phyloP scores from a whole-genome alignment of 1,140 invertebrate species.

The Drosophila kurseongensis region DNA sequence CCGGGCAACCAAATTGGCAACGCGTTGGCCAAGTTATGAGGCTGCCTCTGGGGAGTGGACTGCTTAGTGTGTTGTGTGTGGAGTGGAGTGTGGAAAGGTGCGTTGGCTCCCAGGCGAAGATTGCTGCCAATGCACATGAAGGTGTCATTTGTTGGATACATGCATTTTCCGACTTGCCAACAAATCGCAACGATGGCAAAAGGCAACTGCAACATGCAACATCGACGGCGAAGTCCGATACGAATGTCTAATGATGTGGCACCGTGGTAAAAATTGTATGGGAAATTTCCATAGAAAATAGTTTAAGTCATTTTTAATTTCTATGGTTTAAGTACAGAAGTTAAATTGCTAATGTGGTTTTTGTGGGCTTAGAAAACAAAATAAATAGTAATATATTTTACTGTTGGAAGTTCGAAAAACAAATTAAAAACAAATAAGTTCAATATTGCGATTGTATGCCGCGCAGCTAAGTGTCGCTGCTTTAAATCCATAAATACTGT shows the following conservation, averaged over 20 bases:
- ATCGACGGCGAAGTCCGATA: conserved; percentile 35
- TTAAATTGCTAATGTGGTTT: no score
- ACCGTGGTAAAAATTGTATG: conserved; percentile 10
- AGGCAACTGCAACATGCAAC: conserved; percentile 46
- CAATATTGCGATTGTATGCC: no score
- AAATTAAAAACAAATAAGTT: no score
- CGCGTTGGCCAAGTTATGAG: conserved; percentile 61
- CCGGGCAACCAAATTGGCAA: conserved; percentile 64
- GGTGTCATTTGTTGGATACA: conserved; percentile 80
- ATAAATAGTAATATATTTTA: no score
- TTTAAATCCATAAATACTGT: no score
- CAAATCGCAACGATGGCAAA: conserved; percentile 62
- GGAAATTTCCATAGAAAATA: neutral
- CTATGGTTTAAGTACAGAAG: neutral
- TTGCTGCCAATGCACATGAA: conserved; percentile 65
- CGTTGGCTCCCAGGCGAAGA: conserved; percentile 17
- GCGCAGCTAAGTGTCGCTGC: no score
- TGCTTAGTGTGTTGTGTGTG: neutral
- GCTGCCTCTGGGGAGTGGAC: conserved; percentile 9
- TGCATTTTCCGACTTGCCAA: conserved; percentile 75
- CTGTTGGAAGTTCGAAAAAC: no score
- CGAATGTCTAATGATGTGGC: conserved; percentile 53
- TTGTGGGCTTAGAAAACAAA: no score
- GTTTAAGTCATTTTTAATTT: neutral
- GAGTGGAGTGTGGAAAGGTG: neutral